Base-by-base conservation (phyloP, 2,113 vertebrate species). In the Passerina amoena region DNA sequence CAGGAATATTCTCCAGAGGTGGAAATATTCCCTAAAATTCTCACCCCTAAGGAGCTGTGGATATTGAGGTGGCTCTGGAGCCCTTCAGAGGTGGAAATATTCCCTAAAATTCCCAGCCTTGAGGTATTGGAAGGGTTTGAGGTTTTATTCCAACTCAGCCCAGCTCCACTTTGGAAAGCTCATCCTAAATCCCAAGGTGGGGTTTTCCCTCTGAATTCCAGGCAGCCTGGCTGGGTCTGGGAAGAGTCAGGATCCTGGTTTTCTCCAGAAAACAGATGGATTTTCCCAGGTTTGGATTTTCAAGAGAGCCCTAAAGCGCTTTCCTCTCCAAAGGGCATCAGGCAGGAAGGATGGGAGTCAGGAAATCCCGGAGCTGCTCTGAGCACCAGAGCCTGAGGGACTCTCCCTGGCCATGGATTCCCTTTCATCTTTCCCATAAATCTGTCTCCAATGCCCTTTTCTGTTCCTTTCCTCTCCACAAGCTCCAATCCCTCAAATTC, bases 401-500 rank as follows among this genome's bases (percentile, higher is more conserved):
- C 45, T 73, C 72, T 82, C 71, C 54, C 25, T 69, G 66, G 54
- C 31, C 72, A 53, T 57, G 42, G 54, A 81, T 90, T 90, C 56
- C 61, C 60, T 81, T 94, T 78, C 33, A 19, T 59, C 91, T 48
- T 50, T 61, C 47, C 44, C 71, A 81, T 68, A 72, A 95, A 88
- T 94, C 88, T n/a, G 7, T 40, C 79, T 54, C 82, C 27, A 6
- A 9, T 6, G 19, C 71, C 50, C 54, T 92, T 68, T 72, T 38
- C 76, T 70, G 63, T 42, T 85, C 61, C 61, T 88, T 72, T 90
- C 48, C 59, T 86, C 47, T 73, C 72, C 71, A 56, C 27, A 7
- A 1, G 0, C n/a, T 48, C 73, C 56, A 76, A 24, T 80, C 86
- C 81, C 45, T 94, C 91, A 63, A 14, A 27, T 27, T 45, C 56